Evolutionary conservation across 2,888 invertebrate genomes (phyloP).

Genomic region (Cephus sareptanus): DNA sequence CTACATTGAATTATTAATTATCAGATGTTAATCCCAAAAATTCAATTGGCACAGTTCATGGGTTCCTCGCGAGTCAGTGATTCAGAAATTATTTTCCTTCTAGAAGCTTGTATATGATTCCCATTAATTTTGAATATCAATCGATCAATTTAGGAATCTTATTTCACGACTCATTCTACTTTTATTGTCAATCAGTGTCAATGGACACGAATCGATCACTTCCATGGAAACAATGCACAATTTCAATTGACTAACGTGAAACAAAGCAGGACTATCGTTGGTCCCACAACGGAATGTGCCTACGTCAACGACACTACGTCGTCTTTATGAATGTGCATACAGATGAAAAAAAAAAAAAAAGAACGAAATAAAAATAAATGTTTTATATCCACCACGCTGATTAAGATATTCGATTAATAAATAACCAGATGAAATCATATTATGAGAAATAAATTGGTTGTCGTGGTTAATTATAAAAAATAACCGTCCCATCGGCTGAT

Average conservation of each 20-base stretch:
- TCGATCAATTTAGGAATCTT: not conserved
- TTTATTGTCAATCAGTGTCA: not conserved
- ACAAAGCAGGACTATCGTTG: not conserved
- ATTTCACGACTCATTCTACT: not conserved
- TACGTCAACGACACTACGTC: not conserved
- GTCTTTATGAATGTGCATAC: not conserved
- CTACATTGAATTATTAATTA: slow-evolving; percentile 4
- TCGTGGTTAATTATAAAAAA: not conserved
- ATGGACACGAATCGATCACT: not conserved
- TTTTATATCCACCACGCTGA: not conserved
- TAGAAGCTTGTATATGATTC: not conserved
- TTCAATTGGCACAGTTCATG: not conserved
- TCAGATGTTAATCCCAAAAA: not conserved
- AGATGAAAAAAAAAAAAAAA: not conserved
- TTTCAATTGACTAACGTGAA: not conserved
- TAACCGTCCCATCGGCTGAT: not conserved
- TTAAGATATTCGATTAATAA: not conserved
- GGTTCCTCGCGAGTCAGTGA: not conserved
- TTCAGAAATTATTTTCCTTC: not conserved
- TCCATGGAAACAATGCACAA: not conserved
- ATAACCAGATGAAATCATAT: not conserved
- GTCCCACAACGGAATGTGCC: not conserved
- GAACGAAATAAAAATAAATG: no score
- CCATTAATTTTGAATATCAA: not conserved
- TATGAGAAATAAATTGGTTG: not conserved